Evolutionary conservation across 2,113 vertebrate species (phyloP), one percentile per base, ranked within the genome.

Genomic region (Engraulis encrasicolus): DNA sequence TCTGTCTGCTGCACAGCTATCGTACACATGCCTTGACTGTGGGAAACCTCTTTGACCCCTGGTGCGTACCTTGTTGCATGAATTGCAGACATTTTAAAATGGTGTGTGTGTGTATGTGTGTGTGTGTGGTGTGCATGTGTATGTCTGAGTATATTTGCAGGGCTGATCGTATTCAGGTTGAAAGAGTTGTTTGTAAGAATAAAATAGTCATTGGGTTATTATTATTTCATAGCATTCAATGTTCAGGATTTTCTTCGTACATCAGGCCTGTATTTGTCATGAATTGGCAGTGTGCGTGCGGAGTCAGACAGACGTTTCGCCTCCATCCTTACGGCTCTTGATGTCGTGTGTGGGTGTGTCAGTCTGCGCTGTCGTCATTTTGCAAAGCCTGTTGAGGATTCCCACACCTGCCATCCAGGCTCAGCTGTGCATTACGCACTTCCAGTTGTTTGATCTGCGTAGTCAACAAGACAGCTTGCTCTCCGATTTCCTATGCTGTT

Each of bases 41-140:
- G 66, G 31, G 27, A 34, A 27, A 74, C 31, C 27, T 74, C 52
- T 12, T 36, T 74, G 66, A 74, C 66, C 66, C 66, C 34, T 23
- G 66, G 27, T 61, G 58, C 23, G 23, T 9, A 61, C 5, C 5
- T 27, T 74, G 27, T 6, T 74, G 27, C 17, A 31, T 15, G 4
- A 31, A 14, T 23, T n/a, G 7, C 3, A 34, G 78, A 88, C 84
- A 74, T 86, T 87, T n/a, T 61, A 80, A 49, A 12, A 86, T 77
- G 89, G 88, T 91, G 91, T 92, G 93, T 92, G 27, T 37, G 6
- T 36, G 48, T 82, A 27, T 31, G 31, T 82, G 50, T 66, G 80
- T 84, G 48, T 83, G 81, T 80, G 23, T 58, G 84, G n/a, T 78
- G 78, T 80, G 81, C 84, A 78, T 84, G 80, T 58, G 48, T 87